Evolutionary conservation across 2,888 invertebrate genomes (phyloP), one percentile per base, ranked within the genome.

Genomic region (Microplitis deprimator): DNA sequence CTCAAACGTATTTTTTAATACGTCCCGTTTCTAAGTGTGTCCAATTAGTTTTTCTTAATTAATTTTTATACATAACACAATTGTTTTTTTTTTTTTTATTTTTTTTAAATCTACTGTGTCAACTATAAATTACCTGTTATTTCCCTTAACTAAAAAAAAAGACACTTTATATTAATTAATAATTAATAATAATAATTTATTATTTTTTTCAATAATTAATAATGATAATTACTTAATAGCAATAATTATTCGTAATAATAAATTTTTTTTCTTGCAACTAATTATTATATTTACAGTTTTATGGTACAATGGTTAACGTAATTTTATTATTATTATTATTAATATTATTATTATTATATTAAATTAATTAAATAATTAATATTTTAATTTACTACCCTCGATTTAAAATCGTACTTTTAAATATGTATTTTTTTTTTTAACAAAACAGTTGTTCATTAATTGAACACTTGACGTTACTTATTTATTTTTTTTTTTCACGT

Each of bases 271-370:
- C 78, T 82, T 82, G 83, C 83, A 83, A 83, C 84, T 85, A 87
- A 82, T 82, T 84, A 80, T 50, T 7, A 50, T 87, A 87, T 87
- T 85, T 88, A 88, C 88, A 88, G 80, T 82, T 81, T 82, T 86
- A 87, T 87, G 79, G 68, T 87, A 85, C 85, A 86, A 61, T 73
- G 77, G 78, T 76, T 80, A 65, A 79, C 76, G 77, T 59, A 73
- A 29, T 69, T 67, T 70, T 74, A 72, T 74, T 17, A 68, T 71
- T 70, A 68, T 40, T 40, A 16, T 68, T 40, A 39, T 6, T 61
- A 60, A 69, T 41, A 10, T 68, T 68, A 50, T 65, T 61, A 60
- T 70, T 40, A 29, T 29, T 29, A 29, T 29, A 29, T 29, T 68
- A 67, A 67, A 60, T 16, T 40, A 40, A 10, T 59, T 20, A 67